phyloP scores from a whole-genome alignment of 2,113 vertebrate species.

The Pitta sordida region DNA sequence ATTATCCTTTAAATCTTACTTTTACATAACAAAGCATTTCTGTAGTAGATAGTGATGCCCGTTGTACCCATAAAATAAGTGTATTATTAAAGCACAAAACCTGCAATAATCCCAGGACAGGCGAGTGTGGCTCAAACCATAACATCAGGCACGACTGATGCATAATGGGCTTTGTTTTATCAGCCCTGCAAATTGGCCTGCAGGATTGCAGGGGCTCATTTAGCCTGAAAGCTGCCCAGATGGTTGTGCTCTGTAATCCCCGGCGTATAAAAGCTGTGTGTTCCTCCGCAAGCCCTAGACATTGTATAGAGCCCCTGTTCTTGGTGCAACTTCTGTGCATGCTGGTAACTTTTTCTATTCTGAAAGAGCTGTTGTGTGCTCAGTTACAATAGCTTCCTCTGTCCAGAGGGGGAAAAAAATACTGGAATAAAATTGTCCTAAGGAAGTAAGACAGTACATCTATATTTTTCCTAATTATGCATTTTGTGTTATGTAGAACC shows the following conservation, averaged over 20 bases:
- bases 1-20: slow-evolving; percentile 11
- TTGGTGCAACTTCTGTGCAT: slow-evolving; percentile 28
- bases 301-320: slow-evolving; percentile 36
- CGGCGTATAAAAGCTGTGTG: slow-evolving; percentile 17
- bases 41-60: neutral
- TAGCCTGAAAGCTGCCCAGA: slow-evolving; percentile 59
- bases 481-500: slow-evolving; percentile 26
- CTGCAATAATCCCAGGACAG: neutral
- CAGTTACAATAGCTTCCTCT: slow-evolving; percentile 53
- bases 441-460: slow-evolving; percentile 27
- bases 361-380: slow-evolving; percentile 58
- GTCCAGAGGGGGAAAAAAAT: slow-evolving; percentile 37
- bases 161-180: neutral
- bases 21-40: neutral
- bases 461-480: slow-evolving; percentile 32
- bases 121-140: neutral
- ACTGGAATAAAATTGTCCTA: slow-evolving; percentile 42
- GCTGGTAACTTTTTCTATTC: slow-evolving; percentile 43
- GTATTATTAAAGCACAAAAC: slow-evolving; percentile 1
- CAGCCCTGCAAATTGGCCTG: neutral
- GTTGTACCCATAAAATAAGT: neutral
- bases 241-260: slow-evolving; percentile 55
- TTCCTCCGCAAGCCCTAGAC: slow-evolving; percentile 44
- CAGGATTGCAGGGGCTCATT: slow-evolving; percentile 11
- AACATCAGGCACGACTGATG: neutral